Evolutionary conservation across 1,140 invertebrate species (phyloP).

Genomic region (Lordiphosa mommai): DNA sequence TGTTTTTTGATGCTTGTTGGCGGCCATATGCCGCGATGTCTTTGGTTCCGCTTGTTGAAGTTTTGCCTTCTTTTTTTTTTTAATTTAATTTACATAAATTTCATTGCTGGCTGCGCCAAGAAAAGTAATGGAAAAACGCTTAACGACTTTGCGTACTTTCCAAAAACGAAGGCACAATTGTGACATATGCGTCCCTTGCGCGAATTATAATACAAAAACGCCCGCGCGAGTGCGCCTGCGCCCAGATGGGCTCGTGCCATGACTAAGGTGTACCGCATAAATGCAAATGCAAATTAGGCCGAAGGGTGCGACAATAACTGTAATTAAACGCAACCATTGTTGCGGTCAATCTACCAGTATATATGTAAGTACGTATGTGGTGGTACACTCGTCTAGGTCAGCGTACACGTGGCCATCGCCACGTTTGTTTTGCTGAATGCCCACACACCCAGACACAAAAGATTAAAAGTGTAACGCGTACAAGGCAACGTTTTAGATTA

Average conservation of each 20-base stretch:
- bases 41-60: constrained; percentile 68
- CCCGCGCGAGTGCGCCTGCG: constrained; percentile 9
- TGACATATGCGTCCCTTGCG: constrained; percentile 14
- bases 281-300: constrained; percentile 59
- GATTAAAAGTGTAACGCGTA: constrained; percentile 38
- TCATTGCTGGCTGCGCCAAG: constrained; percentile 58
- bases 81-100: constrained; percentile 75
- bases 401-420: constrained; percentile 2
- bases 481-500: constrained; percentile 61
- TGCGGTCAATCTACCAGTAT: constrained; percentile 66
- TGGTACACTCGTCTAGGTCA: too few relatives aligned
- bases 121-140: constrained; percentile 11
- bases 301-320: constrained; percentile 72
- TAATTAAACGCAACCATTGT: constrained; percentile 74
- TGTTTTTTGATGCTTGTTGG: not conserved
- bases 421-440: constrained; percentile 61
- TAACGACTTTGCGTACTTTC: constrained; percentile 11
- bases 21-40: constrained; percentile 50
- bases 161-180: constrained; percentile 40
- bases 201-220: constrained; percentile 11
- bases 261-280: not conserved
- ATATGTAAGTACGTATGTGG: not conserved
- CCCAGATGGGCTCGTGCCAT: constrained; percentile 1
- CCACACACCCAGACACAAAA: constrained; percentile 20
- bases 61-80: constrained; percentile 29